Evolutionary conservation across 2,888 invertebrate genomes (phyloP).

Genomic region (Ctena decussata): DNA sequence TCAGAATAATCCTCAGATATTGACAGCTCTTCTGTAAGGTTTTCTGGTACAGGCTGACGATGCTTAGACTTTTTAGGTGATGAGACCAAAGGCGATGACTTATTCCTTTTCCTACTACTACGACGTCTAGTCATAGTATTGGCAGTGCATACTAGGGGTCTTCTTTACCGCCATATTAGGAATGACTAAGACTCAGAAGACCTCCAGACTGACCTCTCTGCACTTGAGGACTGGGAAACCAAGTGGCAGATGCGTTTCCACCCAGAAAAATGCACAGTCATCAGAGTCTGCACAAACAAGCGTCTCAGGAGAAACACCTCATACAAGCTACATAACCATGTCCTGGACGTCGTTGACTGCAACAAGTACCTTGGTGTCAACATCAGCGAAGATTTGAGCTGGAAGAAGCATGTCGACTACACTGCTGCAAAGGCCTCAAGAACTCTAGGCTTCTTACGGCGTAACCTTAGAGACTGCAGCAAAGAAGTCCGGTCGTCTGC

Average conservation of each 20-base stretch:
- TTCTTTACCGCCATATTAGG: slow-evolving; percentile 23
- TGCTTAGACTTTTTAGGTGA: too few species aligned
- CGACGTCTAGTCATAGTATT: too few species aligned
- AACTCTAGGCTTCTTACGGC: too few species aligned
- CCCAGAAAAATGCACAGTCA: slow-evolving; percentile 10
- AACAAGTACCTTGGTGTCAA: slow-evolving; percentile 3
- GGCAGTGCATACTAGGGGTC: too few species aligned
- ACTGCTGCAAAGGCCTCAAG: neutral
- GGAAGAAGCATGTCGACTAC: neutral
- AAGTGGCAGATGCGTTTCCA: slow-evolving; percentile 20
- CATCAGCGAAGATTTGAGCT: neutral
- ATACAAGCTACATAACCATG: slow-evolving; percentile 4
- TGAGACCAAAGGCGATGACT: too few species aligned
- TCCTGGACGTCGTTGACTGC: neutral
- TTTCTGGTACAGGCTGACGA: too few species aligned
- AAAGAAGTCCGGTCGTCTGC: too few species aligned
- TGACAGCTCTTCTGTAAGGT: too few species aligned
- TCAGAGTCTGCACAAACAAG: slow-evolving; percentile 32
- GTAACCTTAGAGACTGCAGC: too few species aligned
- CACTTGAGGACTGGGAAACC: slow-evolving; percentile 13
- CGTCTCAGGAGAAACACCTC: neutral
- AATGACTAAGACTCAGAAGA: neutral
- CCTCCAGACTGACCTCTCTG: slow-evolving; percentile 18
- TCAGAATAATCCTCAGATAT: too few species aligned
- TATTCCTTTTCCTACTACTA: too few species aligned